A percentile compares a stretch with the other conserved stretches of the same genome.
phyloP scores from a whole-genome alignment of 2,797 vertebrate species.

The Harpagifer antarcticus region DNA sequence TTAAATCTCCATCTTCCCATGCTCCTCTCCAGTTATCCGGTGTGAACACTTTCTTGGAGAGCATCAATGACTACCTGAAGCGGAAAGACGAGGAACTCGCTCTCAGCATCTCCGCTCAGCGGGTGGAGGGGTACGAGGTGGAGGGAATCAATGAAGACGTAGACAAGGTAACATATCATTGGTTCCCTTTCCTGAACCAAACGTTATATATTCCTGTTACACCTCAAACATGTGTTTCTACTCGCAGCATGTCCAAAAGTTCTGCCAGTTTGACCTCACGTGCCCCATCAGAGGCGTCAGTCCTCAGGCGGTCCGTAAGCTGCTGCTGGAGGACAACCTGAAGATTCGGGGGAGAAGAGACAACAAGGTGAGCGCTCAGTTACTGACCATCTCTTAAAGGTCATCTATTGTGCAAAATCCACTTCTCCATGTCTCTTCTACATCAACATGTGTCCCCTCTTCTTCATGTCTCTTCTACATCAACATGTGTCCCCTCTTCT shows the following conservation, averaged over 20 bases:
- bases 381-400: background rate
- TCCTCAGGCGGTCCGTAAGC: slow-evolving; percentile 77
- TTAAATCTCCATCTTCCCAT: background rate
- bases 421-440: too few species aligned
- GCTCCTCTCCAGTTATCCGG: slow-evolving; percentile 75
- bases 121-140: slow-evolving; percentile 86
- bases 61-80: slow-evolving; percentile 85
- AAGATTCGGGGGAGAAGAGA: slow-evolving; percentile 87
- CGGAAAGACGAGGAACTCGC: slow-evolving; percentile 82
- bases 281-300: slow-evolving; percentile 82
- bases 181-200: background rate
- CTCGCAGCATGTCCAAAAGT: slow-evolving; percentile 80
- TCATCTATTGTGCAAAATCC: too few species aligned
- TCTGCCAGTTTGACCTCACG: slow-evolving; percentile 85
- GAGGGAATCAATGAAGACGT: slow-evolving; percentile 88
- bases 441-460: too few species aligned
- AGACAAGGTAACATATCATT: slow-evolving; percentile 82
- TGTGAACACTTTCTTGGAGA: slow-evolving; percentile 83
- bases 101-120: slow-evolving; percentile 79
- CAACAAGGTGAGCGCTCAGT: slow-evolving; percentile 82
- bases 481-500: too few species aligned
- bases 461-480: too few species aligned
- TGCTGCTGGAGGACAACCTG: slow-evolving; percentile 85
- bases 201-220: background rate
- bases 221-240: background rate